Evolutionary conservation across 2,888 invertebrate species (phyloP), one percentile per base, ranked within the genome.

Genomic region (Andrena bicolor): DNA sequence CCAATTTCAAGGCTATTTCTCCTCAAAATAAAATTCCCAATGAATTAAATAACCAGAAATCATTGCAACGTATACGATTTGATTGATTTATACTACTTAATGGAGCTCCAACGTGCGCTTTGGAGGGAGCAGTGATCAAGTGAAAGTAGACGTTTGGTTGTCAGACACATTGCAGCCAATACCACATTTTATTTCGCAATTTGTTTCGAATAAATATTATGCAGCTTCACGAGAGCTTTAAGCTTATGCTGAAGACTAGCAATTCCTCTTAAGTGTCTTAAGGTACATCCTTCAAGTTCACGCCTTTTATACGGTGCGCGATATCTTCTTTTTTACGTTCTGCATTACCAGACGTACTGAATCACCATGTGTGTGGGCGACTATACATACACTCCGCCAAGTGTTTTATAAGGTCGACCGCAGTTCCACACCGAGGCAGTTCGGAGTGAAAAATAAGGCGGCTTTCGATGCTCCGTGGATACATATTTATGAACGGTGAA

Each of bases 161-260:
- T 56, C 78, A 53, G 56, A 58, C 68, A 56, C 48, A 75, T 68
- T 23, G 10, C 56, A 58, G 58, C 28, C 58, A 41, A 69, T 58
- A 41, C 10, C n/a, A 16, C 30, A 32, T 23, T 53, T 13, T 30
- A 7, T 16, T 23, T 23, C 13, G 13, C 10, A 32, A 64, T 48
- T 48, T 16, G 41, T 0, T 13, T 41, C 0, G 41, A 41, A 41
- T 41, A 41, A 41, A 41, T 41, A 1, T 41, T 41, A 41, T 4
- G 41, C 41, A 5, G 16, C 16, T 41, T 41, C 41, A 5, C 41
- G 41, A 41, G 41, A 16, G 4, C 41, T 16, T 41, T 41, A 41
- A 41, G 16, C 1, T 41, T 41, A 41, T 16, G 41, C 41, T 41
- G 16, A 41, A 41, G 16, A 5, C 41, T 4, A 16, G 41, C 41